Conservation (phyloP, 2,113 vertebrate species). For the Acrocephalus kingi region DNA sequence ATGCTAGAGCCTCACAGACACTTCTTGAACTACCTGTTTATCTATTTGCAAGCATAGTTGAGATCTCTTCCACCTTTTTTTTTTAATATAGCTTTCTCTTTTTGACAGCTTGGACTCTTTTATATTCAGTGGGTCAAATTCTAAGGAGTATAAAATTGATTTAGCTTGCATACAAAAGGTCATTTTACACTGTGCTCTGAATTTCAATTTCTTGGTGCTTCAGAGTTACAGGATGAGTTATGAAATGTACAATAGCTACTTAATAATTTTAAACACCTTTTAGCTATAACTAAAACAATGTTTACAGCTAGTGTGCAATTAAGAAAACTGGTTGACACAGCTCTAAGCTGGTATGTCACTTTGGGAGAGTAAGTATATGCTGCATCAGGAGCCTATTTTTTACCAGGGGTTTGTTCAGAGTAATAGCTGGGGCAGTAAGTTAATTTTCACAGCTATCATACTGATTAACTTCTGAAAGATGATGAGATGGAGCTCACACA, state of each 20-base stretch:
- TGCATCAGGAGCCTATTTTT: slow-evolving; percentile 19
- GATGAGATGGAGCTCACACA: not conserved
- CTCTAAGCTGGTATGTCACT: slow-evolving; percentile 25
- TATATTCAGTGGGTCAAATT: not conserved
- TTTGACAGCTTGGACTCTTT: slow-evolving; percentile 13
- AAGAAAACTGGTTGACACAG: slow-evolving; percentile 37
- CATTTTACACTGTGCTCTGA: not conserved
- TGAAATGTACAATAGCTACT: not conserved
- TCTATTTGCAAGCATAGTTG: not conserved
- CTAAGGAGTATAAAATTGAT: slow-evolving; percentile 19
- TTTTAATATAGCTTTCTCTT: slow-evolving; percentile 11
- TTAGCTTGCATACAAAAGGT: not conserved
- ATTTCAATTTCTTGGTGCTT: not conserved
- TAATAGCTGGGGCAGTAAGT: not conserved
- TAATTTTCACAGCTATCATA: slow-evolving; percentile 9
- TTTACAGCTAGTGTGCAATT: slow-evolving; percentile 45
- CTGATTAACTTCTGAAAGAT: not conserved
- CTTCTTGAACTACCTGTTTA: not conserved
- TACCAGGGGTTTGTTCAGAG: not conserved
- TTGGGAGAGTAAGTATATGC: not conserved
- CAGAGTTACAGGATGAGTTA: not conserved
- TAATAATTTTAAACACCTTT: slow-evolving; percentile 58
- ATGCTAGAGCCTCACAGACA: not conserved
- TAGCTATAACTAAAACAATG: slow-evolving; percentile 21
- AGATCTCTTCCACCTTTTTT: rapidly evolving